A percentile compares a stretch with the other conserved stretches of the same genome.
phyloP scores from a whole-genome alignment of 2,797 vertebrate genomes.

The Eupleurogrammus muticus region DNA sequence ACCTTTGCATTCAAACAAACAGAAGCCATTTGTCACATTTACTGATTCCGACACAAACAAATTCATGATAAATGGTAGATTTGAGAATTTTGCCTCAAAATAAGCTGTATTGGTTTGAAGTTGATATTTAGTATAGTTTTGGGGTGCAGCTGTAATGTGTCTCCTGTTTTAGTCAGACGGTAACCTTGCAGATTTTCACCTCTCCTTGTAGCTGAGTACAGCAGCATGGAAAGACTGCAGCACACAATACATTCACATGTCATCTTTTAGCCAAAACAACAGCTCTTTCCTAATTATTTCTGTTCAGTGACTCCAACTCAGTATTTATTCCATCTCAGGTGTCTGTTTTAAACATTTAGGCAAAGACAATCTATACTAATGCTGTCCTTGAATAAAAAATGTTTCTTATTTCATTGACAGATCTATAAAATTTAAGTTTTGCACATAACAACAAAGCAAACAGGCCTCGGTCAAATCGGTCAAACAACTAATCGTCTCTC shows the following conservation, averaged over 20 bases:
- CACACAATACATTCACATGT: slow-evolving; percentile 34
- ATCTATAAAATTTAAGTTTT: too few species aligned
- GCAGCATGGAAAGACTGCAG: slow-evolving; percentile 14
- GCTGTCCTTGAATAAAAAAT: too few species aligned
- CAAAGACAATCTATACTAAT: not conserved
- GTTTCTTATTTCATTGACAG: too few species aligned
- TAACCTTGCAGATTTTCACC: slow-evolving; percentile 43
- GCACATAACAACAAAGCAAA: not conserved
- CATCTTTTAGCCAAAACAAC: not conserved
- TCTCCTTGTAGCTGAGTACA: slow-evolving; percentile 41
- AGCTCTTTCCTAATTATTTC: not conserved
- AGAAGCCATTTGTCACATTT: not conserved
- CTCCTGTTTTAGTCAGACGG: not conserved
- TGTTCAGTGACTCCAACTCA: not conserved
- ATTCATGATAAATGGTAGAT: too few species aligned
- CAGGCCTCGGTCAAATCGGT: too few species aligned
- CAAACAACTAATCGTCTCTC: too few species aligned
- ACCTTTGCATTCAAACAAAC: slow-evolving; percentile 73
- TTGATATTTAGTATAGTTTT: too few species aligned
- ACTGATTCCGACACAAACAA: not conserved
- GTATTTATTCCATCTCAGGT: not conserved
- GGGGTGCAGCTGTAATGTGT: not conserved
- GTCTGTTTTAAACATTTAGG: slow-evolving; percentile 3
- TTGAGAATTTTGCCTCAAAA: too few species aligned
- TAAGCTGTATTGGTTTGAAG: too few species aligned